A percentile compares a stretch with the other conserved stretches of the same genome.
Conservation (phyloP, 2,113 vertebrate species). For the Catagonus wagneri region DNA sequence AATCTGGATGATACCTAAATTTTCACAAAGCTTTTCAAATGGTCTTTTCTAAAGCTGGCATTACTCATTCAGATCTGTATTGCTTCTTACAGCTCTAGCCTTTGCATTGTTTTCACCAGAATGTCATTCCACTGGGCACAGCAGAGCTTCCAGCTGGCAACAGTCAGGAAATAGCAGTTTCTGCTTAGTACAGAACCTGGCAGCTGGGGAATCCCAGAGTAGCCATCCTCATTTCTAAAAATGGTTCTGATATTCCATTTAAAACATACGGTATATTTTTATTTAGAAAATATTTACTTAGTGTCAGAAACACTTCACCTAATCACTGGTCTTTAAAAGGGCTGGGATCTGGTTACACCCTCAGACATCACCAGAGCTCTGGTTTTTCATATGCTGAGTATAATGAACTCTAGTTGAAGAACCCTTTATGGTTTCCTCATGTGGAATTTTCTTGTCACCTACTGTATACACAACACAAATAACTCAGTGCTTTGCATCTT, state of each 20-base stretch:
- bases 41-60: not conserved
- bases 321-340: slow-evolving; percentile 70
- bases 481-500: slow-evolving; percentile 9
- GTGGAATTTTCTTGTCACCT: slow-evolving; percentile 67
- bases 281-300: slow-evolving; percentile 84
- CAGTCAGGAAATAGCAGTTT: slow-evolving; percentile 47
- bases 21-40: not conserved
- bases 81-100: not conserved
- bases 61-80: not conserved
- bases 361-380: slow-evolving; percentile 9
- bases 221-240: slow-evolving; percentile 76
- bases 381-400: not conserved
- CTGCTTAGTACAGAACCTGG: slow-evolving; percentile 49
- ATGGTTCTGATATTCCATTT: slow-evolving; percentile 74
- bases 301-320: slow-evolving; percentile 78
- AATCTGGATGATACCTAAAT: not conserved
- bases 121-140: not conserved
- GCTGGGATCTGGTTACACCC: slow-evolving; percentile 57
- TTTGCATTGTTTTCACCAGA: not conserved
- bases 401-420: not conserved
- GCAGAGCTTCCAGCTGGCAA: not conserved
- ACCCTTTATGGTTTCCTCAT: not conserved
- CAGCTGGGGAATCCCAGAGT: slow-evolving; percentile 64
- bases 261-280: slow-evolving; percentile 74
- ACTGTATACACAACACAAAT: not conserved